Percentiles rank a stretch among this genome's conserved stretches.
Evolutionary conservation across 2,888 invertebrate species (phyloP).

Genomic region (Drosophila borealis): DNA sequence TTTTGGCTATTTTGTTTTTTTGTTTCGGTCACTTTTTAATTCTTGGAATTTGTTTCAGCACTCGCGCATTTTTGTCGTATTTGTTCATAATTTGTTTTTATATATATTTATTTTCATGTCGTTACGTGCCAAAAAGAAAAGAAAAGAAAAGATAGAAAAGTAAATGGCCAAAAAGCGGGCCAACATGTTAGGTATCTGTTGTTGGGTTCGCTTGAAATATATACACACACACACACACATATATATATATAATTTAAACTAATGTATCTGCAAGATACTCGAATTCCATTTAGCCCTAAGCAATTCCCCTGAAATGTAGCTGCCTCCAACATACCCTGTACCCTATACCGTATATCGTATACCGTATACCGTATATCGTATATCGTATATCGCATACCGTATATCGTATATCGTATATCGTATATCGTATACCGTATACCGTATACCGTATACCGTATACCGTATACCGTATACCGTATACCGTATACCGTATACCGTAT

Average conservation of each 20-base stretch:
- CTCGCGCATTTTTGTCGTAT: constrained; percentile 21
- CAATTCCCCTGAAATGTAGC: constrained; percentile 27
- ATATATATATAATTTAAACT: constrained; percentile 7
- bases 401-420: too few relatives aligned
- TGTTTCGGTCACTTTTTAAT: not conserved
- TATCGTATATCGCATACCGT: too few relatives aligned
- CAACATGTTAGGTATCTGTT: constrained; percentile 16
- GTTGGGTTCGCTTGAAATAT: constrained; percentile 28
- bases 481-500: too few relatives aligned
- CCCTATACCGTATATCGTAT: too few relatives aligned
- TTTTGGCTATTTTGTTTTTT: constrained; percentile 12
- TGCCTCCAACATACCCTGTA: too few relatives aligned
- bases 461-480: too few relatives aligned
- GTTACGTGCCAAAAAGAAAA: constrained; percentile 45
- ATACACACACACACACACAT: not conserved
- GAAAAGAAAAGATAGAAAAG: not conserved
- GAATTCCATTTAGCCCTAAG: constrained; percentile 39
- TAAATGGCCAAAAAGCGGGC: constrained; percentile 10
- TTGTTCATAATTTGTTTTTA: constrained; percentile 20
- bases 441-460: too few relatives aligned
- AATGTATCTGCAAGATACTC: constrained; percentile 20
- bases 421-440: too few relatives aligned
- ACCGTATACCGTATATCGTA: too few relatives aligned
- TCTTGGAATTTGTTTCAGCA: constrained; percentile 11
- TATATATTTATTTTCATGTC: constrained; percentile 24